Conservation (phyloP, 2,113 vertebrate genomes). For the Corythaixoides concolor region DNA sequence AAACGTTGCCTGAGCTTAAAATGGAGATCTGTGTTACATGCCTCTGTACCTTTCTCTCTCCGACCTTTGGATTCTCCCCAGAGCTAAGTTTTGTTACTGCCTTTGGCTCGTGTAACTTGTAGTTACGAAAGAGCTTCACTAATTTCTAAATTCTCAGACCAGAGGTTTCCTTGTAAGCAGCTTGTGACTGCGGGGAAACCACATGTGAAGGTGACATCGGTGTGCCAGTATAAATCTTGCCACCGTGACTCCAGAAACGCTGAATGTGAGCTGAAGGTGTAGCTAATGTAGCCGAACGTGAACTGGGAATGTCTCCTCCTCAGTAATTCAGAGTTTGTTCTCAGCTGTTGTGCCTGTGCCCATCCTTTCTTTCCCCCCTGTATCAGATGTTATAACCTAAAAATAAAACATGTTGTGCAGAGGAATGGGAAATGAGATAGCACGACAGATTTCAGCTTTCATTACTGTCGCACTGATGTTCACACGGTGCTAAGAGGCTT, state of each 20-base stretch:
- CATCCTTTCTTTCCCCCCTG: not conserved
- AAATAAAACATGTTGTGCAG: not conserved
- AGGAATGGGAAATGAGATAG: not conserved
- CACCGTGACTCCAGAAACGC: not conserved
- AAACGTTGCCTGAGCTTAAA: not conserved
- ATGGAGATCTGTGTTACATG: not conserved
- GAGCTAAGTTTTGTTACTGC: not conserved
- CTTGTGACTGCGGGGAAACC: not conserved
- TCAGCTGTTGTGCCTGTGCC: not conserved
- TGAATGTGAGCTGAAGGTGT: not conserved
- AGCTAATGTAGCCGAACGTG: not conserved
- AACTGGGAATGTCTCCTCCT: not conserved
- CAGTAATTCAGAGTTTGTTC: not conserved
- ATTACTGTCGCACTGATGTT: rapidly evolving
- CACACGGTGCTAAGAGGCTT: not conserved
- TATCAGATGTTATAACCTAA: not conserved
- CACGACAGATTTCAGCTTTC: not conserved
- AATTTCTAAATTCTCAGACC: not conserved
- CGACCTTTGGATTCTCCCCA: not conserved
- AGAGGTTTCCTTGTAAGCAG: not conserved
- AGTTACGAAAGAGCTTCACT: not conserved
- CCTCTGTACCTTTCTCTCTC: not conserved
- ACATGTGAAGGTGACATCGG: not conserved
- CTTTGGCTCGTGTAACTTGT: not conserved
- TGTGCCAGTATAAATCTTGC: not conserved